These are phyloP conservation scores for Brachyistius frenatus DNA, from an alignment of 2,113 vertebrate species.

Conservation along the genomic window DNA sequence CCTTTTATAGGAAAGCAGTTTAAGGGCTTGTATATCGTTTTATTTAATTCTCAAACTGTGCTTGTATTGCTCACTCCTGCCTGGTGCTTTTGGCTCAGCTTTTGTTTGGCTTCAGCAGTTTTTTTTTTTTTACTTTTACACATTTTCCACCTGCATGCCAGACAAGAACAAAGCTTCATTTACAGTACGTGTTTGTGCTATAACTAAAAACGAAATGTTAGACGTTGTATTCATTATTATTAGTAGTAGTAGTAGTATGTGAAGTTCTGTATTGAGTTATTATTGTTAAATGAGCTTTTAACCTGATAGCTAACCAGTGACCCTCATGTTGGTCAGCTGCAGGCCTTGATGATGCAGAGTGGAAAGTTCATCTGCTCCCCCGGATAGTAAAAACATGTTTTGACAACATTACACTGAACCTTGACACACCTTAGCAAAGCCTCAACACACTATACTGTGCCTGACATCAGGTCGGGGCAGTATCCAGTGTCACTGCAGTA, in stretches of 20 bases:
- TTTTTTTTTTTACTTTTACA: neutral
- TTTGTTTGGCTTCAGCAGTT: neutral
- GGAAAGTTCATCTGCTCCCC: conserved; percentile 64
- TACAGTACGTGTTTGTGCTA: neutral
- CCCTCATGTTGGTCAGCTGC: conserved; percentile 22
- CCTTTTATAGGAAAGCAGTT: conserved; percentile 18
- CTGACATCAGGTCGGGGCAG: conserved; percentile 14
- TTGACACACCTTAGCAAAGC: conserved; percentile 51
- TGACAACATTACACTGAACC: conserved; percentile 67
- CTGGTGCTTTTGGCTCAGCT: neutral
- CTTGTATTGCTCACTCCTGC: neutral
- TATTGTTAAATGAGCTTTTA: too few relatives aligned
- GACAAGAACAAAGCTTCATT: neutral
- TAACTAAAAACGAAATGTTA: neutral
- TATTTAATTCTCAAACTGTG: neutral
- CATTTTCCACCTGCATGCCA: conserved; percentile 4
- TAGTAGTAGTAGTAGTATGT: too few relatives aligned
- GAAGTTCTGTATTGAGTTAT: neutral
- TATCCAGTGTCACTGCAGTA: conserved; percentile 7
- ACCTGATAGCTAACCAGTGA: conserved; percentile 3
- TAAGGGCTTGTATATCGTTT: conserved; percentile 9
- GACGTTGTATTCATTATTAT: neutral
- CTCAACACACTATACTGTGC: conserved; percentile 14
- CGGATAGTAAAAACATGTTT: conserved; percentile 66
- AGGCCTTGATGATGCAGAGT: conserved; percentile 35